Evolutionary conservation across 2,113 vertebrate species (phyloP), one percentile per base, ranked within the genome.

Genomic region (Anas platyrhynchos): DNA sequence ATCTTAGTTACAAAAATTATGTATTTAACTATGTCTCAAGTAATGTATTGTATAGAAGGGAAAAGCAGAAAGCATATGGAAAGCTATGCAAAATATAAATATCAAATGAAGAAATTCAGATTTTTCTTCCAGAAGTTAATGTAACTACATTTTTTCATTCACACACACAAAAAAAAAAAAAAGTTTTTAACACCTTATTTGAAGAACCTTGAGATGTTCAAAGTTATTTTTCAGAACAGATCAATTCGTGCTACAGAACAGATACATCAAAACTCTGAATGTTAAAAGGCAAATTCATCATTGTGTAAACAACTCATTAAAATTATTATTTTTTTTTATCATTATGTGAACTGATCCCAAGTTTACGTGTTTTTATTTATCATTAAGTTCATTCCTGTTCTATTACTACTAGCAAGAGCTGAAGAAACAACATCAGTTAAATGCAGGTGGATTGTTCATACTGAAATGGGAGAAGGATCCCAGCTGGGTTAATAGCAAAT

Each of bases 301-400:
- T 81, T 95, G 88, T 86, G 76, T 71, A 94, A 73, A 88, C 43
- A 80, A 91, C 55, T 84, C 62, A 84, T 76, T 84, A 81, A 95
- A 96, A 84, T 36, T 92, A 41, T 41, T 13, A 13, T 46, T 92
- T 68, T 77, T 75, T 59, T 86, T 91, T 74, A 85, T 68, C 86
- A 48, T 88, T 83, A 85, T 36, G 82, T 55, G 54, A 88, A 84
- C 41, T 76, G 41, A 43, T 20, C 83, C 81, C 84, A 94, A 96
- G 86, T 79, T 74, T 73, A 82, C 72, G 54, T 18, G n/a, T 63
- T 79, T 95, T 92, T 94, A 86, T 92, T 92, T 92, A 68, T 91
- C 59, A 78, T 56, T 61, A 71, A 76, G 44, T 66, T 72, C n/a
- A 9, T 46, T 79, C 23, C 54, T 43, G 7, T 36, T 71, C 56